Conservation (phyloP, 2,113 vertebrate genomes). For the Sminthopsis crassicaudata region DNA sequence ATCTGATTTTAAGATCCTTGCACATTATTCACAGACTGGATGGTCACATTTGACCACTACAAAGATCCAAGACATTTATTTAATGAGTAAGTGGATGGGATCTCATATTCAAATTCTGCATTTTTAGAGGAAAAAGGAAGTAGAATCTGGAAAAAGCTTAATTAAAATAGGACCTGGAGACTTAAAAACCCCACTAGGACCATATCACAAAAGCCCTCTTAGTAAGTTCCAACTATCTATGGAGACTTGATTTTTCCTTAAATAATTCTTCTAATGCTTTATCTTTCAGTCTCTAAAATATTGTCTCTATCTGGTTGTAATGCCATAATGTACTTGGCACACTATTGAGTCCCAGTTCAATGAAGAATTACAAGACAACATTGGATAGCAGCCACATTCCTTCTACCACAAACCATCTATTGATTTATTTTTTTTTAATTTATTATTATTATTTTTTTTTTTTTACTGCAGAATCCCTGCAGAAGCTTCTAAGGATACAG, state of each 20-base stretch:
- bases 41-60: slow-evolving; percentile 31
- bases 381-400: not conserved
- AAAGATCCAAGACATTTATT: slow-evolving; percentile 43
- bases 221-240: not conserved
- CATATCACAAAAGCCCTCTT: slow-evolving; percentile 4
- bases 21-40: slow-evolving; percentile 25
- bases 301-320: not conserved
- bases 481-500: not conserved
- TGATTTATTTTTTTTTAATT: not conserved
- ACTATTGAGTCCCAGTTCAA: not conserved
- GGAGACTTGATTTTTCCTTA: slow-evolving; percentile 23
- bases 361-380: not conserved
- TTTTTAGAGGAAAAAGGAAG: not conserved
- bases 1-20: slow-evolving; percentile 31
- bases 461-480: not conserved
- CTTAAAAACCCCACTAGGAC: slow-evolving; percentile 23
- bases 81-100: slow-evolving; percentile 36
- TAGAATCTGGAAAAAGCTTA: slow-evolving; percentile 43
- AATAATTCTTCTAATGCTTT: slow-evolving; percentile 38
- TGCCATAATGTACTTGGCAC: not conserved
- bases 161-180: slow-evolving; percentile 17
- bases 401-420: slow-evolving; percentile 3
- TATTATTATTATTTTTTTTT: no score
- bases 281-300: slow-evolving; percentile 27
- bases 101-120: slow-evolving; percentile 50